phyloP scores from a whole-genome alignment of 2,113 vertebrate genomes.

The Chroicocephalus ridibundus region DNA sequence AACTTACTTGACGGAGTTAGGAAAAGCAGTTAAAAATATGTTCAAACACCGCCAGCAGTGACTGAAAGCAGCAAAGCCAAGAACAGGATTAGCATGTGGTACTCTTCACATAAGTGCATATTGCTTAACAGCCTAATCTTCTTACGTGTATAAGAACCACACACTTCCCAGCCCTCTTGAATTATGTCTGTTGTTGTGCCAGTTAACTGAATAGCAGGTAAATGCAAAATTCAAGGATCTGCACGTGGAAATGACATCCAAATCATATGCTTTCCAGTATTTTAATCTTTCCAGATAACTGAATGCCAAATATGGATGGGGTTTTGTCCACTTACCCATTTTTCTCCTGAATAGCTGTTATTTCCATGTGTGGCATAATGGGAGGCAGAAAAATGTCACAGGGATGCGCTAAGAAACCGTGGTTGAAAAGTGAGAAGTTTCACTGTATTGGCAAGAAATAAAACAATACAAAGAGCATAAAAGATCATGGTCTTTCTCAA shows the following conservation, averaged over 20 bases:
- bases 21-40: conserved; percentile 12
- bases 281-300: background rate
- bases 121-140: conserved; percentile 53
- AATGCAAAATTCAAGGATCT: conserved; percentile 24
- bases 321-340: background rate
- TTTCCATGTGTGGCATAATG: background rate
- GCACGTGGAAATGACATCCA: conserved; percentile 1
- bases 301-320: background rate
- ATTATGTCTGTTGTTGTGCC: background rate
- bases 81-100: conserved; percentile 32
- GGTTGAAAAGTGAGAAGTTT: background rate
- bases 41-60: background rate
- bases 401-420: background rate
- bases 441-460: background rate
- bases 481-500: background rate
- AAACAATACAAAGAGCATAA: background rate
- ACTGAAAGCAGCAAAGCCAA: conserved; percentile 1
- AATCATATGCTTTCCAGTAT: conserved; percentile 22
- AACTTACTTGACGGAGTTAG: background rate
- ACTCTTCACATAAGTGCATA: conserved; percentile 32
- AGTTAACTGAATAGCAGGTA: conserved; percentile 25
- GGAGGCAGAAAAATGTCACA: background rate
- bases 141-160: background rate
- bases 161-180: background rate
- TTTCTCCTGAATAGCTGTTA: conserved; percentile 12